Base-by-base conservation (phyloP, 2,797 vertebrate species). In the Taeniopygia guttata region DNA sequence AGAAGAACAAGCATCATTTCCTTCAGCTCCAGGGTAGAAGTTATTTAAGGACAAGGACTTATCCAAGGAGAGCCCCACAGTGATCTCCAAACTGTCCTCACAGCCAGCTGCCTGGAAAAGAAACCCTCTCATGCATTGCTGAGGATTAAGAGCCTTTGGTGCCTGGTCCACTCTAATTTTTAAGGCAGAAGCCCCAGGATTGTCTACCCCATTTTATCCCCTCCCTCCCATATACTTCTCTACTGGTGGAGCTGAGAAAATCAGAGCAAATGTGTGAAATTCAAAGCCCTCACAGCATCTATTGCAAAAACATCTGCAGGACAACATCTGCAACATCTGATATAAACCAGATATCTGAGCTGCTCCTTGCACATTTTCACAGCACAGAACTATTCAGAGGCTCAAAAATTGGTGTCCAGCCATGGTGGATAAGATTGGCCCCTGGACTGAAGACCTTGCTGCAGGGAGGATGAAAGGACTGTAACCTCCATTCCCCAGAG, bases 41-140 rank as follows among this genome's bases (percentile, higher is more conserved):
- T 89, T 70, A 70, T 89, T 89, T 89, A 89, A 80, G 75, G 87
- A 79, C 87, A 94, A 94, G 48, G 84, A 59, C 25, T 89, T 83
- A 69, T 6, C 72, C 75, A 84, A 87, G 49, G 78, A 87, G 59
- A 89, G 52, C 48, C 51, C 45, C 70, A 62, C 62, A 20, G 70
- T 59, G 27, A 73, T 62, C 55, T 82, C 72, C 76, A 87, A 66
- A 73, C 18, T 43, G 13, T 58, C 27, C 81, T 86, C 2, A 3
- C 30, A 91, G 75, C 30, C 73, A 48, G 69, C 1, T 90, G 73
- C 16, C 69, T 94, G 67, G 27, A 64, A 84, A n/a, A 76, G 4
- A 82, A 89, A n/a, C 10, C 16, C 32, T 20, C 43, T 36, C 17
- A 2, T 40, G 19, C 1, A 0, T 26, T 69, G 52, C 63, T 51